phyloP scores from a whole-genome alignment of 2,888 invertebrate species.

The Ferdinandea cuprea region DNA sequence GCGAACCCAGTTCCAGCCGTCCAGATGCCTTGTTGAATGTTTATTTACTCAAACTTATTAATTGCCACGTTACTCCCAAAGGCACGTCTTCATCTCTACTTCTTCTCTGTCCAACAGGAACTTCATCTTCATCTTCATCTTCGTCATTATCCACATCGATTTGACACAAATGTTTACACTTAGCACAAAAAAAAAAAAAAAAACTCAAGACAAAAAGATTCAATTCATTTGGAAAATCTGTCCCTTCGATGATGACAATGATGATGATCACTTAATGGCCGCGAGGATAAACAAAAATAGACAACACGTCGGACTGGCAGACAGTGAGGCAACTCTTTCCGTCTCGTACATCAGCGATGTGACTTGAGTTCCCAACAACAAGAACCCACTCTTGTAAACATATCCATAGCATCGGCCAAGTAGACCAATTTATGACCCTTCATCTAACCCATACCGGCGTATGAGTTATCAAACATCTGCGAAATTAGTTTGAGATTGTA shows the following conservation, averaged over 20 bases:
- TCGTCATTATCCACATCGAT: slow-evolving; percentile 53
- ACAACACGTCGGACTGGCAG: slow-evolving; percentile 43
- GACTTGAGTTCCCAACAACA: slow-evolving; percentile 39
- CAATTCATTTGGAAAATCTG: slow-evolving; percentile 32
- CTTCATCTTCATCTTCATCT: slow-evolving; percentile 13
- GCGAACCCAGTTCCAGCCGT: neutral
- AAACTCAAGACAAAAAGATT: slow-evolving; percentile 10
- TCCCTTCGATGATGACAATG: slow-evolving; percentile 39
- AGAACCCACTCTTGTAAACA: neutral
- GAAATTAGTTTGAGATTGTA: slow-evolving; percentile 74
- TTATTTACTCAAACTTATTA: slow-evolving; percentile 54
- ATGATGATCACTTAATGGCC: slow-evolving; percentile 68
- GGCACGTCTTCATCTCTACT: slow-evolving; percentile 18
- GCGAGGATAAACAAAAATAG: slow-evolving; percentile 47
- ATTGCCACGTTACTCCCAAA: slow-evolving; percentile 20
- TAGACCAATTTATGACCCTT: slow-evolving; percentile 66
- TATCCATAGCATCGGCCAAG: slow-evolving; percentile 29
- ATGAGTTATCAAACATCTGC: slow-evolving; percentile 75
- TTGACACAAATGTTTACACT: slow-evolving; percentile 72
- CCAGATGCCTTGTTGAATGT: slow-evolving; percentile 52
- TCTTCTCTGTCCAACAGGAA: slow-evolving; percentile 21
- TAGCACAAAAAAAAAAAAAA: slow-evolving; percentile 4
- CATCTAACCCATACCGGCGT: slow-evolving; percentile 33
- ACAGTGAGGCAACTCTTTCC: slow-evolving; percentile 63
- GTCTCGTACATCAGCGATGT: slow-evolving; percentile 40